These are phyloP conservation scores for Ammodytes marinus DNA, from an alignment of 2,113 vertebrate genomes.

Conservation along the genomic window DNA sequence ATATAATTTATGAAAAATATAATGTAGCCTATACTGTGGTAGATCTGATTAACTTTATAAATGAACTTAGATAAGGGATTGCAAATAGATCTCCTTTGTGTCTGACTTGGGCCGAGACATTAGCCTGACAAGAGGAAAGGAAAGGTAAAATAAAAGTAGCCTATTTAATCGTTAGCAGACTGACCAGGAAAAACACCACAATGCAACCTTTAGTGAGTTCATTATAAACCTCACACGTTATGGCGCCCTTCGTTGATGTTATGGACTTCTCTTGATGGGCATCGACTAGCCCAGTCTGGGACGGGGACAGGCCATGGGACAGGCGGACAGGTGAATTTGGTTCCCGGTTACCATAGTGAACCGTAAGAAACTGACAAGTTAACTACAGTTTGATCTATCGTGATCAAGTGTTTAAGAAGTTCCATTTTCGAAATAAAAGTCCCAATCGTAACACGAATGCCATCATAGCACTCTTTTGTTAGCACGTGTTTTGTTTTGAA, in stretches of 20 bases:
- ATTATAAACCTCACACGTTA: background rate
- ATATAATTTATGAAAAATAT: no score
- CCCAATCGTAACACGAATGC: accelerated
- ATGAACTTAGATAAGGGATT: background rate
- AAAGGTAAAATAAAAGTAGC: no score
- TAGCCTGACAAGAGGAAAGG: background rate
- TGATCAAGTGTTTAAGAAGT: accelerated
- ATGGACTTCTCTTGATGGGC: no score
- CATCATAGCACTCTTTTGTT: accelerated
- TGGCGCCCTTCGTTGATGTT: no score
- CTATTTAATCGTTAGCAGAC: background rate
- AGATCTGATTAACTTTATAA: no score
- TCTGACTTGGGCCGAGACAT: background rate
- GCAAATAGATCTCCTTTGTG: background rate
- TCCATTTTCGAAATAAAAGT: constrained; percentile 55
- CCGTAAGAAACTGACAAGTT: constrained; percentile 19
- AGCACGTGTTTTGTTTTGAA: constrained; percentile 32
- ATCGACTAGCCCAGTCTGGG: background rate
- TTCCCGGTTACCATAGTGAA: constrained; percentile 68
- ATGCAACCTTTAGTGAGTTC: background rate
- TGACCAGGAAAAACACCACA: no score
- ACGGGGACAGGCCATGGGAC: background rate
- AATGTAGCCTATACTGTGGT: no score
- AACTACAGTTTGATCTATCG: background rate
- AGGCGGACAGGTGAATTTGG: constrained; percentile 60